Evolutionary conservation across 1,140 invertebrate species (phyloP).

Genomic region (honey bee (Apis mellifera)): Amel_HAv3.1 CM009934.2:10797001-10797500

Average conservation of each 20-base stretch:
- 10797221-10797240: conserved; percentile 18
- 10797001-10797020: background rate
- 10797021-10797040: no score
- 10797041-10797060: background rate
- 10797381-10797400: conserved; percentile 14
- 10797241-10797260: conserved; percentile 20
- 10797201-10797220: background rate
- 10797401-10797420: conserved; percentile 20
- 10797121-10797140: background rate
- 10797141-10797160: background rate
- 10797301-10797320: background rate
- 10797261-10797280: conserved; percentile 46
- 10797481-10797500: background rate
- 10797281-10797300: background rate
- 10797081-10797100: background rate
- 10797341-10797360: conserved; percentile 32
- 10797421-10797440: background rate
- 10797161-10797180: background rate
- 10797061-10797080: background rate
- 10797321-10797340: background rate
- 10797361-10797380: conserved; percentile 40
- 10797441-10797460: conserved; percentile 35
- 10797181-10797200: conserved; percentile 50
- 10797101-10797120: background rate
- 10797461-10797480: conserved; percentile 32